phyloP scores from a whole-genome alignment of 2,888 invertebrate genomes.

The Elegia similella region DNA sequence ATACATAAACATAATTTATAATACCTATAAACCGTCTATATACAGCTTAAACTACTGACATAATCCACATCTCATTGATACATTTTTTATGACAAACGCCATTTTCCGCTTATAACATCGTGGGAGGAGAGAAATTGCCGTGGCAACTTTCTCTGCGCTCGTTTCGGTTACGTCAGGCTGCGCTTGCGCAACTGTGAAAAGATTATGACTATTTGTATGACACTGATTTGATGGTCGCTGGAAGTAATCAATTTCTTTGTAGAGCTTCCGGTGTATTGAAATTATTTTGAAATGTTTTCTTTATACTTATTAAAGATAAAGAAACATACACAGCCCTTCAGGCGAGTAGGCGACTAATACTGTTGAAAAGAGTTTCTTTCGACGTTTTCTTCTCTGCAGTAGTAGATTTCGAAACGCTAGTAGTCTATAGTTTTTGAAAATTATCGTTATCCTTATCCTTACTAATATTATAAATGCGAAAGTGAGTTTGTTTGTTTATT shows the following conservation, averaged over 20 bases:
- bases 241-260: slow-evolving; percentile 62
- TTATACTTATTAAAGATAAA: too few relatives aligned
- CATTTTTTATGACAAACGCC: slow-evolving; percentile 2
- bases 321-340: too few relatives aligned
- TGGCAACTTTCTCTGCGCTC: slow-evolving; percentile 77
- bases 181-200: slow-evolving; percentile 62
- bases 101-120: slow-evolving; percentile 6
- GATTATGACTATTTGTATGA: slow-evolving; percentile 71
- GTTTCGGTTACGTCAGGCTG: slow-evolving; percentile 73
- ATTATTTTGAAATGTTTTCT: too few relatives aligned
- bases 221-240: slow-evolving; percentile 72
- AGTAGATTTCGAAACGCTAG: too few relatives aligned
- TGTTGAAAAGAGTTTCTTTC: too few relatives aligned
- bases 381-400: too few relatives aligned
- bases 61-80: not conserved
- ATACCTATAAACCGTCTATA: not conserved
- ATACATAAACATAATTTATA: too few relatives aligned
- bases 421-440: too few relatives aligned
- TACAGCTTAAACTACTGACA: not conserved
- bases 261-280: slow-evolving; percentile 53
- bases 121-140: slow-evolving; percentile 71
- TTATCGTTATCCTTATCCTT: too few relatives aligned
- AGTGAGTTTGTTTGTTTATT: too few relatives aligned
- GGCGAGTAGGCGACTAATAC: too few relatives aligned
- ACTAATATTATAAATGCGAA: too few relatives aligned